Base-by-base conservation (phyloP, 2,888 invertebrate genomes). In the Taphrorychus bicolor region DNA sequence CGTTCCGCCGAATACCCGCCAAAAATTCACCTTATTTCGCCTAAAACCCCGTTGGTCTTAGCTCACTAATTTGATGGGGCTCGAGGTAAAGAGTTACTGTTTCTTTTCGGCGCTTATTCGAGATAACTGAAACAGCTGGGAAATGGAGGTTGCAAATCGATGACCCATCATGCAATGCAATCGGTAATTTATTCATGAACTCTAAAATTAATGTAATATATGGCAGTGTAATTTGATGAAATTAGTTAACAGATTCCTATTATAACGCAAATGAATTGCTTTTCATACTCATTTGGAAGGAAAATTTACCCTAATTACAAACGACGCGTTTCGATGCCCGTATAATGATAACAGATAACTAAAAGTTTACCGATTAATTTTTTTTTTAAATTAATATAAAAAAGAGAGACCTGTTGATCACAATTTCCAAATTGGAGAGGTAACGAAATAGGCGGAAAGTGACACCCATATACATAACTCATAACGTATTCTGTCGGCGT, bases 401-500 rank as follows among this genome's bases (percentile, higher is more conserved):
- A n/a, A n/a, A n/a, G n/a, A n/a, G n/a, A n/a, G n/a, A n/a, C n/a
- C n/a, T n/a, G n/a, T n/a, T n/a, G n/a, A n/a, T n/a, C n/a, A n/a
- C n/a, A n/a, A n/a, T n/a, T n/a, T n/a, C n/a, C n/a, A n/a, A n/a
- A n/a, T n/a, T n/a, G n/a, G n/a, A n/a, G n/a, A 11, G 32, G 3
- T 11, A 11, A 11, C 32, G 11, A 32, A 32, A 32, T 32, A 32
- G 32, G 3, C 32, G 48, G 48, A 48, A 48, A 48, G 17, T 48
- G 18, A 17, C 48, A 18, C 48, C 48, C 14, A 45, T 45, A 32
- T 11, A 14, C 21, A 21, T 51, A 18, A 9, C 80, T 81, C 78
- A 80, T 81, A 76, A 68, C 70, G 78, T 79, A 81, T 81, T 80
- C 81, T 70, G 74, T 68, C 73, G 71, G 73, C 79, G 77, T 73